phyloP scores from a whole-genome alignment of 2,888 invertebrate species.

The Oasisia sp. region DNA sequence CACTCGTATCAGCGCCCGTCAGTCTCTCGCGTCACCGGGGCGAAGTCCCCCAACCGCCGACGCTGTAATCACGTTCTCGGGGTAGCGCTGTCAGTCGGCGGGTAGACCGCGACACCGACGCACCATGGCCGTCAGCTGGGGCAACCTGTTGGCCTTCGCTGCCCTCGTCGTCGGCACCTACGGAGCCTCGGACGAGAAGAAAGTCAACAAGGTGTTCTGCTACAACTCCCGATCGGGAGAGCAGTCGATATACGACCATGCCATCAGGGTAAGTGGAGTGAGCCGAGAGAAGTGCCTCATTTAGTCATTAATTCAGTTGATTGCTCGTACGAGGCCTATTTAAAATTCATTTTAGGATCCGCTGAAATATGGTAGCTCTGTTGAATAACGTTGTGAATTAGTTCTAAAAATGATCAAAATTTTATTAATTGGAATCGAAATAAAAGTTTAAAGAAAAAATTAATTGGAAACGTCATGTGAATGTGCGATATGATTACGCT shows the following conservation, averaged over 20 bases:
- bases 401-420: too few species aligned
- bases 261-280: not conserved
- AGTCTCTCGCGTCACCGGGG: not conserved
- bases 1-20: too few species aligned
- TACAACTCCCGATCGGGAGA: not conserved
- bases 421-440: too few species aligned
- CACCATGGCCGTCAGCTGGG: not conserved
- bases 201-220: not conserved
- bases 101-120: not conserved
- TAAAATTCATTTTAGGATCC: too few species aligned
- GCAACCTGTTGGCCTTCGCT: not conserved
- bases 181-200: not conserved
- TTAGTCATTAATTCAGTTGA: too few species aligned
- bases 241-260: not conserved
- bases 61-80: not conserved
- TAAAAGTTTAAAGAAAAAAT: too few species aligned
- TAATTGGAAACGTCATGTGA: too few species aligned
- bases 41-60: not conserved
- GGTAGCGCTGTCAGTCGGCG: not conserved
- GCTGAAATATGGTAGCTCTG: too few species aligned
- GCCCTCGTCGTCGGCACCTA: not conserved
- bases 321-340: too few species aligned
- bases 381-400: too few species aligned
- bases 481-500: too few species aligned
- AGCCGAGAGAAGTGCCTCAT: not conserved